These are phyloP conservation scores for Melipona beecheii DNA, from an alignment of 2,888 invertebrate genomes.

Conservation along the genomic window DNA sequence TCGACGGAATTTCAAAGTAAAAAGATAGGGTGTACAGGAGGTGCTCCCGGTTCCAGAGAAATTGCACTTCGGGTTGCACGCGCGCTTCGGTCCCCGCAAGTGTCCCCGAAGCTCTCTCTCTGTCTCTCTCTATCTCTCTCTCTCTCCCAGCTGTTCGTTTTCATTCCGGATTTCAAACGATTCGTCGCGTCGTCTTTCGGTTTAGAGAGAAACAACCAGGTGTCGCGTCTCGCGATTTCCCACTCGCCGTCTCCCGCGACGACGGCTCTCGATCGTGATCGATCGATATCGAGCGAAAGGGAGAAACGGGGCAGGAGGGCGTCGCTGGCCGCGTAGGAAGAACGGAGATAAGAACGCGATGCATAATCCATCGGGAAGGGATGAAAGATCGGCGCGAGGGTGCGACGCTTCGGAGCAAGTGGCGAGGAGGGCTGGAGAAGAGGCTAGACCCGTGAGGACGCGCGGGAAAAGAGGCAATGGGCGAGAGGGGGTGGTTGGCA, in stretches of 20 bases:
- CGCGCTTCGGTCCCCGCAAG: background rate
- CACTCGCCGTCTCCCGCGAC: too few species aligned
- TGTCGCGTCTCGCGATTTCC: too few species aligned
- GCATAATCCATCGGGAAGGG: constrained; percentile 68
- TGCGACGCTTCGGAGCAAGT: constrained; percentile 22
- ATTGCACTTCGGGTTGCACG: constrained; percentile 57
- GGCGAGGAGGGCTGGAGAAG: constrained; percentile 11
- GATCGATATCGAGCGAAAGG: background rate
- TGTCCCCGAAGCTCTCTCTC: background rate
- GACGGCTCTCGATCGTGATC: background rate
- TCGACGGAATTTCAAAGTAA: constrained; percentile 81
- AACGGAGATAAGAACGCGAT: constrained; percentile 53
- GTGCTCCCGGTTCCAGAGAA: constrained; percentile 66
- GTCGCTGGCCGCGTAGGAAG: background rate
- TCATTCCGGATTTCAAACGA: background rate
- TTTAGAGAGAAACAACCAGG: background rate
- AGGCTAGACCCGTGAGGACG: background rate
- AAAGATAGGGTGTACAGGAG: constrained; percentile 65
- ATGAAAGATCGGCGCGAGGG: constrained; percentile 70
- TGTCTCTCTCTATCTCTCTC: background rate
- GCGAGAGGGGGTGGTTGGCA: background rate
- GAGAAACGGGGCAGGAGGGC: background rate
- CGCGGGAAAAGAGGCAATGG: background rate
- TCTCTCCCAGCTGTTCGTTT: background rate
- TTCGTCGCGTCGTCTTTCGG: background rate